Evolutionary conservation across 1,140 invertebrate species (phyloP), one percentile per base, ranked within the genome.

Genomic region (Trypoxylus dichotomus): DNA sequence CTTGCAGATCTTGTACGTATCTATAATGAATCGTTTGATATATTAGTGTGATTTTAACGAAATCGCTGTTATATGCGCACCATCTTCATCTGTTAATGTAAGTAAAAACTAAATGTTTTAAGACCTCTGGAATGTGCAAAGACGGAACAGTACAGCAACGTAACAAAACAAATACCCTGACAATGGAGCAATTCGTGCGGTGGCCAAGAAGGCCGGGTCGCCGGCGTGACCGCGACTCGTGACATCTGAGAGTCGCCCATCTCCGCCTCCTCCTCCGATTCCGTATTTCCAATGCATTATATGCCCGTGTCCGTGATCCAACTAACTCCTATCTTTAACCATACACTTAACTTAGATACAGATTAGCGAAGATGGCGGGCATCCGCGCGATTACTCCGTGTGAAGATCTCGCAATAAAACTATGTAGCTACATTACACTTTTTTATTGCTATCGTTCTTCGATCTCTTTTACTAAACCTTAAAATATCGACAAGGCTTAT

Each of bases 231-330:
- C 76, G 60, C 75, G 47, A 79, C 60, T 81, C 80, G 80, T 81
- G 80, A 81, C 76, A 81, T 81, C 77, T 77, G 76, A 71, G 76
- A 79, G 78, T 81, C 76, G 68, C 47, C 80, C 78, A 81, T 81
- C 78, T 74, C 29, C 72, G 24, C 73, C 73, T 75, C 73, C 73
- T 75, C 25, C 60, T 63, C 19, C 21, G 25, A 63, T 63, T 63
- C 60, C 60, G 60, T 63, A 63, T 63, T 63, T 19, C 3, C 60
- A 6, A 63, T 13, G 47, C 15, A 58, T 58, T 58, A 58, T 21
- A 21, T 58, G 21, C 21, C 47, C 47, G 15, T 19, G 47, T 21
- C 47, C 21, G 47, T 58, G 47, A 58, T 58, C 47, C 47, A 58
- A 21, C 47, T 58, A 58, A 58, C 47, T 58, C 47, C 15, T 19